Evolutionary conservation across 1,140 invertebrate genomes (phyloP).

Genomic region (Ips typographus): DNA sequence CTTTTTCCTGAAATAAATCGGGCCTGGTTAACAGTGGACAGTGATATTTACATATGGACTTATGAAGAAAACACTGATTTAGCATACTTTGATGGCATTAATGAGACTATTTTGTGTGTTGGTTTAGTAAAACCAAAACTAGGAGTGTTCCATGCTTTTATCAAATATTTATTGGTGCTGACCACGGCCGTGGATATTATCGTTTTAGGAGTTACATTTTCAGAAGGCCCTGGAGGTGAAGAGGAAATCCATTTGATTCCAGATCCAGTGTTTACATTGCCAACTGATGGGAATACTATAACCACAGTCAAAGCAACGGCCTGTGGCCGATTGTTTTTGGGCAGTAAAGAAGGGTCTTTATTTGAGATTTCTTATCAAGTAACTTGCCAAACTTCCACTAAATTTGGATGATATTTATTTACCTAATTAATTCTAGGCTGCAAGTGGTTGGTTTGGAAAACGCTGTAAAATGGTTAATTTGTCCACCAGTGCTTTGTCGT

Average conservation of each 20-base stretch:
- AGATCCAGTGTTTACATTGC: conserved; percentile 89
- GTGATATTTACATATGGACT: conserved; percentile 96
- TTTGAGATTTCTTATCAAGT: conserved; percentile 96
- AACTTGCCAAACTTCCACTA: conserved; percentile 23
- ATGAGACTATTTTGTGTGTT: conserved; percentile 86
- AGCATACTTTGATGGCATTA: conserved; percentile 90
- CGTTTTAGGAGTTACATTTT: conserved; percentile 73
- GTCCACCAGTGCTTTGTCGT: conserved; percentile 84
- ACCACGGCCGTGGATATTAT: conserved; percentile 93
- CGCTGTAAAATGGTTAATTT: conserved; percentile 95
- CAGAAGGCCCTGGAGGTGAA: conserved; percentile 28
- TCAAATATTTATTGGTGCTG: conserved; percentile 89
- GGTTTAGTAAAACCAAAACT: conserved; percentile 83
- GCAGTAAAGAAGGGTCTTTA: conserved; percentile 90
- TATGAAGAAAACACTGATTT: conserved; percentile 89
- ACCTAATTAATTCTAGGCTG: conserved; percentile 57
- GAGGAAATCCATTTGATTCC: conserved; percentile 91
- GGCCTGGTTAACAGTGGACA: conserved; percentile 97
- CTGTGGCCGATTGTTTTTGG: conserved; percentile 91
- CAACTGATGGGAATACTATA: conserved; percentile 89
- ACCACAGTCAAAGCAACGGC: conserved; percentile 78
- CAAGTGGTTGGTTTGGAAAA: conserved; percentile 91
- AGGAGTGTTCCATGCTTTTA: conserved; percentile 85
- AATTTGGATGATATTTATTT: not conserved
- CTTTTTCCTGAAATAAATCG: conserved; percentile 93